Conservation (phyloP, 92 coral and sea anemone genomes). For the Zoanthus sociatus region DNA sequence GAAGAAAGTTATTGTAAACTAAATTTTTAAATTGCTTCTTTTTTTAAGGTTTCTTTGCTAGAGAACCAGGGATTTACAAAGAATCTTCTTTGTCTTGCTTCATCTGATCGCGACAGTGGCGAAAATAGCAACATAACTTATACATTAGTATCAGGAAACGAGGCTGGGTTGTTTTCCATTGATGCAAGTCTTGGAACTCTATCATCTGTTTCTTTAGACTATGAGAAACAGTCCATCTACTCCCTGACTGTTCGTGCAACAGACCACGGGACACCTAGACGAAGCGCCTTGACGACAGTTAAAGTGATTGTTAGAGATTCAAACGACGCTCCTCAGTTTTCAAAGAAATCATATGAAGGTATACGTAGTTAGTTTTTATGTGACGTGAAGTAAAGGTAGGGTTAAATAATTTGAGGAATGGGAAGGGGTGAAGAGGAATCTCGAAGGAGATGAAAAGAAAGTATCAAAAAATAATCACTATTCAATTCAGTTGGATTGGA, state of each 20-base stretch:
- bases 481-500: too few relatives aligned
- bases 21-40: background rate
- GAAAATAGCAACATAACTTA: slow-evolving; percentile 71
- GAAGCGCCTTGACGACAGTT: slow-evolving; percentile 66
- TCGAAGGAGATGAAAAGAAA: background rate
- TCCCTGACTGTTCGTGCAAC: slow-evolving; percentile 73
- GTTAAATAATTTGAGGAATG: background rate
- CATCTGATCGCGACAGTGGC: slow-evolving; percentile 81
- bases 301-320: slow-evolving; percentile 77
- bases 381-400: background rate
- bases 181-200: slow-evolving; percentile 75
- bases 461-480: background rate
- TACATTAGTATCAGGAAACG: slow-evolving; percentile 65
- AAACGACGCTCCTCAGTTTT: slow-evolving; percentile 89
- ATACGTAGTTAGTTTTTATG: slow-evolving; percentile 3
- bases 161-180: slow-evolving; percentile 72
- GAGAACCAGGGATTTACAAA: slow-evolving; percentile 85
- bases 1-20: background rate
- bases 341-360: slow-evolving; percentile 75
- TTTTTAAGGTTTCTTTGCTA: slow-evolving; percentile 68
- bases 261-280: slow-evolving; percentile 80
- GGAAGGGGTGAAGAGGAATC: background rate
- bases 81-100: slow-evolving; percentile 83
- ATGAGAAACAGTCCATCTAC: slow-evolving; percentile 70
- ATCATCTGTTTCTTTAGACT: slow-evolving; percentile 82